A percentile compares a stretch with the other conserved stretches of the same genome.
phyloP scores from a whole-genome alignment of 2,797 vertebrate species.

The Pristis pectinata region DNA sequence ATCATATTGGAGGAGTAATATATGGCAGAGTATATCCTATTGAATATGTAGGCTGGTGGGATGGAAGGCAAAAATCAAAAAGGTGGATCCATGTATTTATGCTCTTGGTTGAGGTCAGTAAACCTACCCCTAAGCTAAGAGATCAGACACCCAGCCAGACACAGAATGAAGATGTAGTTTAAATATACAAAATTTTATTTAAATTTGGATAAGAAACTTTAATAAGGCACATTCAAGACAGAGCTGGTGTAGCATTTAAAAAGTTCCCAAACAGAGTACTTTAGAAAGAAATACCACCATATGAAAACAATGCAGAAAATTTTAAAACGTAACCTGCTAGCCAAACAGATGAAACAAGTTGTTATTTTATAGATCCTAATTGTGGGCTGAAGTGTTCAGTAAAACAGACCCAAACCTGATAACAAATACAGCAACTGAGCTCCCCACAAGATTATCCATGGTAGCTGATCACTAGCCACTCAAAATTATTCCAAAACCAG shows the following conservation, averaged over 20 bases:
- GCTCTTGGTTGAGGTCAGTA: neutral
- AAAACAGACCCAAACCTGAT: neutral
- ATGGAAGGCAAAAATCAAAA: too few species aligned
- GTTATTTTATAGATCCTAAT: neutral
- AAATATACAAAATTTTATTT: conserved; percentile 31
- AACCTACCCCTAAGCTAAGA: neutral
- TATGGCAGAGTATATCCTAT: too few species aligned
- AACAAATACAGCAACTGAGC: neutral
- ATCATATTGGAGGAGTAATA: too few species aligned
- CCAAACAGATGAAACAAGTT: neutral
- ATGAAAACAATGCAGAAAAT: neutral
- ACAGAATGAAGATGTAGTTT: neutral
- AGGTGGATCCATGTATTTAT: neutral
- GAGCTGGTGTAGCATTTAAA: neutral
- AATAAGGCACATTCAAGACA: conserved; percentile 29
- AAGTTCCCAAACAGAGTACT: neutral
- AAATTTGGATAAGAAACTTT: conserved; percentile 24
- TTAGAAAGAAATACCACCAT: neutral
- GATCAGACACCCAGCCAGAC: too few species aligned
- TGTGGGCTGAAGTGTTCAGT: neutral
- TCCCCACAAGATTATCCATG: neutral
- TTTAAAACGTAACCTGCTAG: neutral
- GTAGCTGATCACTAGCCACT: neutral
- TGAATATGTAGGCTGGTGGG: too few species aligned
- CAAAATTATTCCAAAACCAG: neutral